Percentiles rank a stretch among this genome's conserved stretches.
These are phyloP conservation scores for Stictocephala bisonia DNA, from an alignment of 2,888 invertebrate species.

Conservation along the genomic window DNA sequence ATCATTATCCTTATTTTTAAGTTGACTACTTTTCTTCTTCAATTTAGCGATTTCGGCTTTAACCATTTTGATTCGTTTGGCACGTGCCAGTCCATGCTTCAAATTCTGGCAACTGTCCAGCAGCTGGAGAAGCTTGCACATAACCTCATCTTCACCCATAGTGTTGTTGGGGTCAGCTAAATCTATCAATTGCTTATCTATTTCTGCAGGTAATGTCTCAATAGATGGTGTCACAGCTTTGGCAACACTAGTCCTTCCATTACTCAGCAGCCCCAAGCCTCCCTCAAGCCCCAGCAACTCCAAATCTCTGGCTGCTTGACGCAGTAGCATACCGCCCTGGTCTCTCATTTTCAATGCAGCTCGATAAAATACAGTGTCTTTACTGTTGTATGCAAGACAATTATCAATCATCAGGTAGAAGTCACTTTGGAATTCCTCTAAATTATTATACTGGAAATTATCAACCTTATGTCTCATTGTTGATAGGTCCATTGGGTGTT, in stretches of 20 bases:
- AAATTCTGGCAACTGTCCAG: slow-evolving; percentile 72
- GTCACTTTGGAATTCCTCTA: slow-evolving; percentile 87
- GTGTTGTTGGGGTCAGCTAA: slow-evolving; percentile 57
- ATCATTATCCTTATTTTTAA: slow-evolving; percentile 56
- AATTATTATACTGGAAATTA: slow-evolving; percentile 73
- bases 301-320: slow-evolving; percentile 81
- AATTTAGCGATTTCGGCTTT: slow-evolving; percentile 70
- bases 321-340: slow-evolving; percentile 83
- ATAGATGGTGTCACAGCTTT: slow-evolving; percentile 59
- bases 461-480: slow-evolving; percentile 85
- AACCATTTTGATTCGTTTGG: slow-evolving; percentile 70
- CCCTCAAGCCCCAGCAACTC: slow-evolving; percentile 68
- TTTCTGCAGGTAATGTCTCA: slow-evolving; percentile 67
- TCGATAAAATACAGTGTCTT: slow-evolving; percentile 94
- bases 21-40: slow-evolving; percentile 58
- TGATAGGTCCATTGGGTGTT: slow-evolving; percentile 88
- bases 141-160: slow-evolving; percentile 61
- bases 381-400: slow-evolving; percentile 94
- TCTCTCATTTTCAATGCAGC: slow-evolving; percentile 91
- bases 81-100: slow-evolving; percentile 70
- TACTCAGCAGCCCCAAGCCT: background rate
- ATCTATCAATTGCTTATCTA: slow-evolving; percentile 69
- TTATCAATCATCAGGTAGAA: slow-evolving; percentile 97
- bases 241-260: background rate
- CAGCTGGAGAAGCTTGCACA: slow-evolving; percentile 70